Evolutionary conservation across 2,113 vertebrate genomes (phyloP).

Genomic region (Pogona vitticeps): DNA sequence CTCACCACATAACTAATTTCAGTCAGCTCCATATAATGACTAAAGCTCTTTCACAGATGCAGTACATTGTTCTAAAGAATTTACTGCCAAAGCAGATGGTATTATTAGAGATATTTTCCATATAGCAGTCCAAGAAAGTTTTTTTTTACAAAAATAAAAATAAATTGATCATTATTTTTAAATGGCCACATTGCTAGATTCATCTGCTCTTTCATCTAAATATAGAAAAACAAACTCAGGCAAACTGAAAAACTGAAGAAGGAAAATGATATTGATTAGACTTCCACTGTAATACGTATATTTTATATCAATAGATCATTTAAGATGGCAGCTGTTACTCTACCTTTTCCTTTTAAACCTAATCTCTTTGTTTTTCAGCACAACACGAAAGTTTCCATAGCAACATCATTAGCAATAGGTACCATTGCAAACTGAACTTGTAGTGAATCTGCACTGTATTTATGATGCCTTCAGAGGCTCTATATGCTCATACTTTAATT

Average conservation of each 20-base stretch:
- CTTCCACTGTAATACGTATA: background rate
- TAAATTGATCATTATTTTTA: background rate
- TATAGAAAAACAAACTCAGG: background rate
- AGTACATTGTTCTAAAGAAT: background rate
- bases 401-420: constrained; percentile 47
- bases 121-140: background rate
- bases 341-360: constrained; percentile 10
- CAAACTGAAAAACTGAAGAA: background rate
- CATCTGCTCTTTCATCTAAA: background rate
- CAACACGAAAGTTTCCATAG: constrained; percentile 48
- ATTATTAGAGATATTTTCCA: background rate
- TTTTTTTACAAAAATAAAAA: background rate
- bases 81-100: background rate
- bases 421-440: constrained; percentile 55
- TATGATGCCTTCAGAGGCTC: constrained; percentile 48
- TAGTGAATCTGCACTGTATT: constrained; percentile 49
- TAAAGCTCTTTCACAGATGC: background rate
- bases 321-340: constrained; percentile 23
- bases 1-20: background rate
- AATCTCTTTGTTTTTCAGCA: constrained; percentile 53
- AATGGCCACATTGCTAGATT: constrained; percentile 14
- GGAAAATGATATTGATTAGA: background rate
- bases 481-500: constrained; percentile 44
- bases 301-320: background rate
- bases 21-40: background rate